Base-by-base conservation (phyloP, 1,140 invertebrate species). In the Asbolus verrucosus region DNA sequence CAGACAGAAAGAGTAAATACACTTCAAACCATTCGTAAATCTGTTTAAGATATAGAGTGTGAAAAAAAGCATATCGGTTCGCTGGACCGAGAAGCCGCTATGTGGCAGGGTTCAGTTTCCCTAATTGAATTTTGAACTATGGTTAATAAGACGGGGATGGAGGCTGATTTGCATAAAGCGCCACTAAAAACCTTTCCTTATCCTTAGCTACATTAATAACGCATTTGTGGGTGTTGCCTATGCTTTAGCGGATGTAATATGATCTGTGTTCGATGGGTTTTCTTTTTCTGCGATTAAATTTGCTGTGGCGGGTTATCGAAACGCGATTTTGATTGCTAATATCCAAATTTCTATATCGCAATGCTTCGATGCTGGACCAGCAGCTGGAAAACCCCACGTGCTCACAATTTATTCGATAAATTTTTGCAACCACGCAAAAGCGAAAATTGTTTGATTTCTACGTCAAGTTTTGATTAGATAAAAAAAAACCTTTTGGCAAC, bases 51-150 rank as follows among this genome's bases (percentile, higher is more conserved):
- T n/a, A n/a, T n/a, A n/a, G 33, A 36, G 33, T 11, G 5, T 36
- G 6, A 36, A 5, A 36, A n/a, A 36, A 6, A 36, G 2, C 6
- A n/a, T n/a, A 36, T n/a, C 33, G n/a, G 5, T 6, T 36, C 33
- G 5, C 5, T 11, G n/a, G n/a, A n/a, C 6, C 11, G 33, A 3
- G 0, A n/a, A 36, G 33, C 24, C 24, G 24, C n/a, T 27, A 27
- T 27, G 24, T 27, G 24, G 3, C 8, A 5, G 2, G 5, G 5
- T 11, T 36, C 43, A 50, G 24, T 50, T 54, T 24, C 18, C 46
- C 11, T 54, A 54, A 54, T 54, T 54, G 46, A 54, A 54, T 54
- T 54, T 27, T 54, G 21, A 54, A 27, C 46, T 54, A 21, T 11
- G 19, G 19, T 27, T 21, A 11, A 36, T 46, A 2, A 46, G 41